Conservation (phyloP, 2,113 vertebrate genomes). For the Lipophrys pholis region DNA sequence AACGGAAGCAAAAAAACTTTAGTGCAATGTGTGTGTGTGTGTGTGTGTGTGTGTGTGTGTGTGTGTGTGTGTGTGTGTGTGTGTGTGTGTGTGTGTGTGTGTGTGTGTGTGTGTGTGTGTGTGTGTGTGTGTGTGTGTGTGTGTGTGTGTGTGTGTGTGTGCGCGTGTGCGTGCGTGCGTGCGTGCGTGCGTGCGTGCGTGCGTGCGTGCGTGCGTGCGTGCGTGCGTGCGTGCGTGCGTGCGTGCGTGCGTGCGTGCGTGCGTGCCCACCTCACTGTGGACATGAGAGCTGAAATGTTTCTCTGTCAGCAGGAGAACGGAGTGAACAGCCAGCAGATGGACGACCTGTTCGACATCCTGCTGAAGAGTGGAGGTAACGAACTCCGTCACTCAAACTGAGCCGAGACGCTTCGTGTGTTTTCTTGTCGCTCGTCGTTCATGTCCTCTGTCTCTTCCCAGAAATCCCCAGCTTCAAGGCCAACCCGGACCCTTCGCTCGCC, state of each 20-base stretch:
- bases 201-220: too few species aligned
- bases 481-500: constrained; percentile 81
- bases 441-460: constrained; percentile 61
- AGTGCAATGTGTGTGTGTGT: too few species aligned
- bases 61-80: too few species aligned
- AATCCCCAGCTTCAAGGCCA: constrained; percentile 81
- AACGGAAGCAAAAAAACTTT: too few species aligned
- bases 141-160: too few species aligned
- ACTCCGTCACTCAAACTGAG: background rate
- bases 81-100: too few species aligned
- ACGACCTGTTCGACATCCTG: constrained; percentile 95
- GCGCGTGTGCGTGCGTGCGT: too few species aligned
- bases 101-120: too few species aligned
- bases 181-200: too few species aligned
- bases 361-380: constrained; percentile 92
- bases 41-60: too few species aligned
- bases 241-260: background rate
- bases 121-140: too few species aligned
- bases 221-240: too few species aligned
- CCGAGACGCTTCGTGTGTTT: background rate
- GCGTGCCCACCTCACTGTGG: background rate
- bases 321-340: constrained; percentile 91
- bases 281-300: background rate
- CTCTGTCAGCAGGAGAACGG: constrained; percentile 84
- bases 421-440: background rate